Conservation (phyloP, 2,888 invertebrate genomes). For the Eretmocerus hayati region DNA sequence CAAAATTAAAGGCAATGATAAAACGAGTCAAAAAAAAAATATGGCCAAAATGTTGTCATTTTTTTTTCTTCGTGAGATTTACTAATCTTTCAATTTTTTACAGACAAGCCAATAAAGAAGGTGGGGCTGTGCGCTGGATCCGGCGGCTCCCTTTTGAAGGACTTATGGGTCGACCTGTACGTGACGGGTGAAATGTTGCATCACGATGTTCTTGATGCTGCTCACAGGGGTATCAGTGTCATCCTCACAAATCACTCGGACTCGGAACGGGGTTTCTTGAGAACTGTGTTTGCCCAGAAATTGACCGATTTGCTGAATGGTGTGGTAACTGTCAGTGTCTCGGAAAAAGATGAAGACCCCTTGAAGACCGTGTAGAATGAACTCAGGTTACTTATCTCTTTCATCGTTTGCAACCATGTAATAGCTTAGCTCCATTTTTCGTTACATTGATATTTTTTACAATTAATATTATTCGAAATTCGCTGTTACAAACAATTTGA, state of each 20-base stretch:
- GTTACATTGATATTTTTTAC: too few relatives aligned
- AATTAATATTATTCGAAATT: too few relatives aligned
- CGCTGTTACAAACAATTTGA: too few relatives aligned
- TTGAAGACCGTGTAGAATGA: constrained; percentile 57
- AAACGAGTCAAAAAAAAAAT: too few relatives aligned
- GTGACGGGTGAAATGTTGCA: constrained; percentile 93
- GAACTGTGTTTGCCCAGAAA: constrained; percentile 51
- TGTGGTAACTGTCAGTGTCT: constrained; percentile 60
- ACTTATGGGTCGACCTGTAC: constrained; percentile 68
- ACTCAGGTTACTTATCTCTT: too few relatives aligned
- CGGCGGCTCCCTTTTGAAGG: constrained; percentile 70
- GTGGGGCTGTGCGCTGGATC: constrained; percentile 89
- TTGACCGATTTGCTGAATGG: constrained; percentile 46
- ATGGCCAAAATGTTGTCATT: too few relatives aligned
- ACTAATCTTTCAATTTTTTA: constrained; percentile 28
- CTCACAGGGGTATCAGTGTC: constrained; percentile 70
- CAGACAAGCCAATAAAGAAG: constrained; percentile 51
- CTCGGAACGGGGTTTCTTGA: constrained; percentile 83
- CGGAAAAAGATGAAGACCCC: constrained; percentile 71
- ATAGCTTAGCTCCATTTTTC: too few relatives aligned
- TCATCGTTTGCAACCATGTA: too few relatives aligned
- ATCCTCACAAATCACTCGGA: constrained; percentile 90
- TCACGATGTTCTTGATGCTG: constrained; percentile 84
- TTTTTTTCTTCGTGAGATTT: background rate
- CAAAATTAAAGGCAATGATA: too few relatives aligned